Evolutionary conservation across 2,113 vertebrate species (phyloP).

Genomic region (Mastomys coucha): DNA sequence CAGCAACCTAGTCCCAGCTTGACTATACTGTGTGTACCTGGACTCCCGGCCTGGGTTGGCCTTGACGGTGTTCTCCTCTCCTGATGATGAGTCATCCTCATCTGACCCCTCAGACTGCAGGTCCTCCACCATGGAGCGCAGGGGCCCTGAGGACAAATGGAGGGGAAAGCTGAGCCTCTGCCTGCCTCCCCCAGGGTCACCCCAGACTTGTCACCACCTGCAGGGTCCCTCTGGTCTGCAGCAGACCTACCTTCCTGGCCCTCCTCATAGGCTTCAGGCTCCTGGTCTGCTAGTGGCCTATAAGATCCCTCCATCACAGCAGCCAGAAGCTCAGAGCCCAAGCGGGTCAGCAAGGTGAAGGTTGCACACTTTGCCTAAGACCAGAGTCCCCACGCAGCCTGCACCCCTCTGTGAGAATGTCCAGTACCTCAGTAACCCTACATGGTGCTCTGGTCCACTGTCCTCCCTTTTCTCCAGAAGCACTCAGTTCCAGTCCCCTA

Average conservation of each 20-base stretch:
- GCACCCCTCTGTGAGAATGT: not conserved
- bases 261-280: not conserved
- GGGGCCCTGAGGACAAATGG: slow-evolving; percentile 88
- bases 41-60: slow-evolving; percentile 94
- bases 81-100: slow-evolving; percentile 96
- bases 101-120: slow-evolving; percentile 97
- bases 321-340: not conserved
- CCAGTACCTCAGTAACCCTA: not conserved
- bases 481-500: slow-evolving; percentile 64
- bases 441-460: not conserved
- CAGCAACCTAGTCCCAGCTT: fast-evolving
- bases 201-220: not conserved
- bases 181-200: not conserved
- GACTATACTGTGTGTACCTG: slow-evolving; percentile 87
- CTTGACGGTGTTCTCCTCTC: slow-evolving; percentile 93
- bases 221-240: not conserved
- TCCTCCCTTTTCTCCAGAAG: slow-evolving; percentile 72
- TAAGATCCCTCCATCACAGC: slow-evolving; percentile 40
- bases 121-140: slow-evolving; percentile 98
- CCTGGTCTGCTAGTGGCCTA: not conserved
- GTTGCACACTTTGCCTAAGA: not conserved
- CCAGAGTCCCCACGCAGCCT: not conserved
- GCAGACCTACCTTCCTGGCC: slow-evolving; percentile 62
- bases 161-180: no score
- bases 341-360: not conserved